Base-by-base conservation (phyloP, 2,113 vertebrate species). In the Elachura formosa region DNA sequence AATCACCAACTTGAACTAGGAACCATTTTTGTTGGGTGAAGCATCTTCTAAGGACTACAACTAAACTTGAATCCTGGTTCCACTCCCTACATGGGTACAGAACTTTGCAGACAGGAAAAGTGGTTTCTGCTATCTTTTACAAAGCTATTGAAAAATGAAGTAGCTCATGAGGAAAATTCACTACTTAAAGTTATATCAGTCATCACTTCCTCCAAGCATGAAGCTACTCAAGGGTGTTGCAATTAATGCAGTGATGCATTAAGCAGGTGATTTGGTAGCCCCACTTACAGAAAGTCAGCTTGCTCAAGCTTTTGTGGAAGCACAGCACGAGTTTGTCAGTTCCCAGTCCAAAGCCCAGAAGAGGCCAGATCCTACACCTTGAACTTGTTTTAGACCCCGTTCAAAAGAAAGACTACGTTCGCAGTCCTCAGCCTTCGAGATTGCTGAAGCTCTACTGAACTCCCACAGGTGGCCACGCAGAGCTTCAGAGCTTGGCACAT, bases 181-280 rank as follows among this genome's bases (percentile, higher is more conserved):
- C 36, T 21, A 11, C 18, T 74, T 41, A 58, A 54, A 69, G 10
- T 31, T n/a, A 14, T 14, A 66, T 12, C 64, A 63, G 74, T 41
- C 73, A 51, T 38, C 64, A 67, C 64, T 89, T 94, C 93, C 91
- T 78, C 69, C 43, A 78, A 81, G 43, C 19, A 72, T 43, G 24
- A 80, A 84, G 73, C 54, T 67, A 31, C 40, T 81, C 1, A 0
- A 61, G 77, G 23, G 28, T 75, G 77, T 41, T 63, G 87, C 77
- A 93, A 71, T 90, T 49, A 80, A 80, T 8, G 31, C 24, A 54
- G 34, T 11, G 10, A 25, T 18, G 8, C 25, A 55, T 77, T 87
- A 55, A 67, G 64, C 40, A 76, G 2, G 17, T 8, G 12, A 31
- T 87, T 84, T 87, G 48, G 66, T 52, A 94, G 91, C 15, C 25